phyloP scores from a whole-genome alignment of 1,140 invertebrate genomes.

The Pomacea maculata region DNA sequence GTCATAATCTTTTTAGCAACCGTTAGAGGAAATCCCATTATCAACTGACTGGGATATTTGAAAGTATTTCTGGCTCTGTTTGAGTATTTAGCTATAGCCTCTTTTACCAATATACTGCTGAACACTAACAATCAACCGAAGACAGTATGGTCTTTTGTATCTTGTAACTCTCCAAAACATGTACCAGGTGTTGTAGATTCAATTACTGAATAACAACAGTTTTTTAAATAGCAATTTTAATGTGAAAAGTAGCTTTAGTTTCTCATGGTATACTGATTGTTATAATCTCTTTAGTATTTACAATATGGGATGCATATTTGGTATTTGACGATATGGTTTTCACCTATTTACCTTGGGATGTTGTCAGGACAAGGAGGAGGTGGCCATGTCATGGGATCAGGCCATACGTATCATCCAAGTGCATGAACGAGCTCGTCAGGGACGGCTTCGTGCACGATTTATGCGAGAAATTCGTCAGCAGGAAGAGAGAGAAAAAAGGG shows the following conservation, averaged over 20 bases:
- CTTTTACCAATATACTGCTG: too few relatives aligned
- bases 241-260: background rate
- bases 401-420: conserved; percentile 87
- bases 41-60: too few relatives aligned
- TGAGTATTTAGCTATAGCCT: too few relatives aligned
- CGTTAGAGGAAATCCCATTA: too few relatives aligned
- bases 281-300: background rate
- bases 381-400: conserved; percentile 78
- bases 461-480: conserved; percentile 84
- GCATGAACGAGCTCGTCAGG: conserved; percentile 90
- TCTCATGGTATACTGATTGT: background rate
- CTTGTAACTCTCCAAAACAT: too few relatives aligned
- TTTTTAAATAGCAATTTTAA: background rate
- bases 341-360: conserved; percentile 4
- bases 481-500: conserved; percentile 59
- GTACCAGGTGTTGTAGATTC: too few relatives aligned
- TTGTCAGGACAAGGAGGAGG: conserved; percentile 58
- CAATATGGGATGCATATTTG: background rate
- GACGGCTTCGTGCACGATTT: conserved; percentile 79
- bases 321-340: background rate
- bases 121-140: too few relatives aligned
- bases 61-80: too few relatives aligned
- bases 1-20: background rate
- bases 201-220: too few relatives aligned
- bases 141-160: too few relatives aligned